Evolutionary conservation across 2,113 vertebrate species (phyloP).

Genomic region (Oryzias celebensis): DNA sequence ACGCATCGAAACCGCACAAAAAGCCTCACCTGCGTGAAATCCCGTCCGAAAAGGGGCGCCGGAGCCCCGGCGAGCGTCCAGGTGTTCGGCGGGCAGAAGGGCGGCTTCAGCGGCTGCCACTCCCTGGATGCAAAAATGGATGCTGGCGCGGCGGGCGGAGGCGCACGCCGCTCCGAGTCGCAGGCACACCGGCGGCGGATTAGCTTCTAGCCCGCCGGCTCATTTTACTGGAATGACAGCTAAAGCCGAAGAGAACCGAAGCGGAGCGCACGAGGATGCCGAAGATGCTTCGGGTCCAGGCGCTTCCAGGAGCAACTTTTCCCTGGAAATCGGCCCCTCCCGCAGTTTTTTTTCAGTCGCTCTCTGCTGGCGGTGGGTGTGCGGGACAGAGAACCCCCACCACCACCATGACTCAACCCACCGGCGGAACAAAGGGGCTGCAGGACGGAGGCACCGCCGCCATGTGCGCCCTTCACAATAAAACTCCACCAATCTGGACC

Average conservation of each 20-base stretch:
- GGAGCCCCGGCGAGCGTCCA: constrained; percentile 28
- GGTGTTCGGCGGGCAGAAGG: constrained; percentile 11
- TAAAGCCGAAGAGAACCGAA: not conserved
- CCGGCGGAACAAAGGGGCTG: constrained; percentile 72
- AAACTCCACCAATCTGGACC: too few species aligned
- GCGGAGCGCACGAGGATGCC: not conserved
- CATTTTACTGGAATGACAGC: constrained; percentile 1
- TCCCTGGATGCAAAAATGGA: constrained; percentile 76
- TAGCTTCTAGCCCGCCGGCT: constrained; percentile 21
- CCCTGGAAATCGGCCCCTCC: too few species aligned
- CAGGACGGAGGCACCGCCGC: constrained; percentile 45
- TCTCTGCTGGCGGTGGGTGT: constrained; percentile 8
- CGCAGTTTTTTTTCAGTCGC: constrained; percentile 31
- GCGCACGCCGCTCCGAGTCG: constrained; percentile 38
- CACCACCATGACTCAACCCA: constrained; percentile 66
- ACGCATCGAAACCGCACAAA: not conserved
- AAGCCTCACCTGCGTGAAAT: constrained; percentile 10
- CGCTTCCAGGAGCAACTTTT: not conserved
- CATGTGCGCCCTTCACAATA: too few species aligned
- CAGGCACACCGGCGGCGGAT: constrained; percentile 15
- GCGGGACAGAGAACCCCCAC: constrained; percentile 20
- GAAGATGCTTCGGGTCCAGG: not conserved
- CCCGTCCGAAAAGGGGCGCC: constrained; percentile 14
- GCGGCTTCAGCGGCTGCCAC: constrained; percentile 53
- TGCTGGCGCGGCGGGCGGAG: constrained; percentile 61